A percentile compares a stretch with the other conserved stretches of the same genome.
Evolutionary conservation across 2,797 vertebrate genomes (phyloP).

Genomic region (Enteromius argenteus): DNA sequence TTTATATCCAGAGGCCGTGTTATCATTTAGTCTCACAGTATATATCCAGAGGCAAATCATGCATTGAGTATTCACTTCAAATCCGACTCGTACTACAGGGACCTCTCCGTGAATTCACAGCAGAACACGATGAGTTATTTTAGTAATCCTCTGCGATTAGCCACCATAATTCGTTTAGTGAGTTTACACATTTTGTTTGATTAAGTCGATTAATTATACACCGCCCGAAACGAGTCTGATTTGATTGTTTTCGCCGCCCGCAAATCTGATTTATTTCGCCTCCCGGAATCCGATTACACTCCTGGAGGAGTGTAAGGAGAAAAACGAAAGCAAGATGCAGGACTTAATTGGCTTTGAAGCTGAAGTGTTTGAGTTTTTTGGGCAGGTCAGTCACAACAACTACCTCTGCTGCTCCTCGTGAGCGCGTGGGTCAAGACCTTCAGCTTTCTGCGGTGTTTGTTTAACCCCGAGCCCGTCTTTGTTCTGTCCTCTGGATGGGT

Average conservation of each 20-base stretch:
- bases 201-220: conserved; percentile 81
- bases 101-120: conserved; percentile 21
- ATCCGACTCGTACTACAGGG: conserved; percentile 4
- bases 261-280: conserved; percentile 71
- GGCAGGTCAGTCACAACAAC: conserved; percentile 27
- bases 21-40: conserved; percentile 29
- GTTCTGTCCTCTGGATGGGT: conserved; percentile 12
- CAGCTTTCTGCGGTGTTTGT: neutral
- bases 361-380: neutral
- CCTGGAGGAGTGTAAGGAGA: conserved; percentile 52
- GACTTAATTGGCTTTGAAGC: conserved; percentile 8
- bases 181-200: conserved; percentile 74
- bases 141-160: conserved; percentile 84
- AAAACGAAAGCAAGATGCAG: conserved; percentile 49
- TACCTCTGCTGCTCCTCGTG: neutral
- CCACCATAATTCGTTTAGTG: conserved; percentile 79
- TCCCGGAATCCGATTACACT: conserved; percentile 70
- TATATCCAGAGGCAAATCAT: conserved; percentile 35
- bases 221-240: conserved; percentile 80
- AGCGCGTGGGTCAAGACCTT: conserved; percentile 18
- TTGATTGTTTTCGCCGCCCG: conserved; percentile 74
- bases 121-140: conserved; percentile 81
- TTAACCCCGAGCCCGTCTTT: conserved; percentile 6
- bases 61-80: neutral
- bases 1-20: conserved; percentile 40